Base-by-base conservation (phyloP, 2,888 invertebrate genomes). In the Hypsopygia costalis region DNA sequence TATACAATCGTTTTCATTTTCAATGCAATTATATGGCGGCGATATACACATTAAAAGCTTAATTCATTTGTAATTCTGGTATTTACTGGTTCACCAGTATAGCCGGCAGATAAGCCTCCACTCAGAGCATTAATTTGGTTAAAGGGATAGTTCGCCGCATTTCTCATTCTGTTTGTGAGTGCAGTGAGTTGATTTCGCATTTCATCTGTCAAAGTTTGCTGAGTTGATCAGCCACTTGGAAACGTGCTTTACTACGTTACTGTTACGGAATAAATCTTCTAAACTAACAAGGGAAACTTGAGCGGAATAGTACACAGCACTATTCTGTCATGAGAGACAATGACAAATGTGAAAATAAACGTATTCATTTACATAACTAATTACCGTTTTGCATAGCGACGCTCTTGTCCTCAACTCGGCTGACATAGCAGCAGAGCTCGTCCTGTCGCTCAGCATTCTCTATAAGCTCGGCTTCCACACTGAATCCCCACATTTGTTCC, bases 401-500 rank as follows among this genome's bases (percentile, higher is more conserved):
- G 74, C 97, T 97, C 76, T 97, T 96, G 81, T 97, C 97, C 80
- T 97, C 97, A 41, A 98, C 97, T 47, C 98, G 93, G 83, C 97
- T 97, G 62, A 98, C 97, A 87, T 98, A 98, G 81, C 98, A 98
- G 87, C 98, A 97, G 34, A 98, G 93, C 79, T 98, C 98, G 80
- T 98, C 98, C 79, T 98, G 98, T 39, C 97, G 91, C 79, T 98
- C 98, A 6, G 97, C 94, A 81, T 98, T 98, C 80, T 98, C 98
- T 50, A 98, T 97, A 44, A 98, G 91, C 85, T 98, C 98, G 1
- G 98, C 98, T 82, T 98, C 98, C 37, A 98, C 98, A 51, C 97
- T 97, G 90, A 98, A 97, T 58, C 98, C 98, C 95, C 98, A 98
- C 95, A 98, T 97, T 79, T 97, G 96, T 65, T 98, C 97, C 64